These are phyloP conservation scores for Syritta pipiens DNA, from an alignment of 2,888 invertebrate genomes.

Conservation along the genomic window DNA sequence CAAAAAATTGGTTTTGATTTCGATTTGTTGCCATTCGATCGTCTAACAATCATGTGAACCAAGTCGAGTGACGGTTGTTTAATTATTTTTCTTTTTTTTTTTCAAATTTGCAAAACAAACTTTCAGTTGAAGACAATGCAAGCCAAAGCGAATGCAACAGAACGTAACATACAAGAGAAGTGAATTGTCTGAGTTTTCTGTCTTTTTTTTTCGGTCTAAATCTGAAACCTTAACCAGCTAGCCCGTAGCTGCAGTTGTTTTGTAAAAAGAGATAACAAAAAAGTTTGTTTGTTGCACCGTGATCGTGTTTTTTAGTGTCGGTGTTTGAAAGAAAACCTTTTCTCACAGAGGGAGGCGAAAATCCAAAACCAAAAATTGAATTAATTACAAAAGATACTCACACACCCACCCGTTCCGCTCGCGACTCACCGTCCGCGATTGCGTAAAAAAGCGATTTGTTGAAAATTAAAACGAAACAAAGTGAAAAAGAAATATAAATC, in stretches of 20 bases:
- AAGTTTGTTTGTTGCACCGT: constrained; percentile 1
- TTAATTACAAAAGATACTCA: constrained; percentile 9
- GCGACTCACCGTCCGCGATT: constrained; percentile 35
- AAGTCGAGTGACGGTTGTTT: neutral
- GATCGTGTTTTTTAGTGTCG: neutral
- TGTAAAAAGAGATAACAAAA: neutral
- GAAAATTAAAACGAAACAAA: constrained; percentile 64
- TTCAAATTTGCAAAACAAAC: neutral
- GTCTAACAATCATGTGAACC: no score
- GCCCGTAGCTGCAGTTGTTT: neutral
- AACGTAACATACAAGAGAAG: constrained; percentile 27
- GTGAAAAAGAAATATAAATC: constrained; percentile 23
- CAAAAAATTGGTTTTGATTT: constrained; percentile 12
- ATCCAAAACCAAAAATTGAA: constrained; percentile 29
- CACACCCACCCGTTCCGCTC: constrained; percentile 24
- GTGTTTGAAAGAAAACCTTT: constrained; percentile 7
- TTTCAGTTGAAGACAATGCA: constrained; percentile 23
- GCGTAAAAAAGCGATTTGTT: constrained; percentile 65
- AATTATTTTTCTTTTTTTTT: no score
- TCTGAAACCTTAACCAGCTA: constrained; percentile 23
- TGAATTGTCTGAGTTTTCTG: neutral
- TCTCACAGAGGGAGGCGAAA: constrained; percentile 18
- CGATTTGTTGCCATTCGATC: no score
- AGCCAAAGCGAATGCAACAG: constrained; percentile 31
- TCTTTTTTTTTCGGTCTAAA: constrained; percentile 28